Percentiles rank a stretch among this genome's conserved stretches.
These are phyloP conservation scores for Lophius piscatorius DNA, from an alignment of 2,113 vertebrate genomes.

Conservation along the genomic window DNA sequence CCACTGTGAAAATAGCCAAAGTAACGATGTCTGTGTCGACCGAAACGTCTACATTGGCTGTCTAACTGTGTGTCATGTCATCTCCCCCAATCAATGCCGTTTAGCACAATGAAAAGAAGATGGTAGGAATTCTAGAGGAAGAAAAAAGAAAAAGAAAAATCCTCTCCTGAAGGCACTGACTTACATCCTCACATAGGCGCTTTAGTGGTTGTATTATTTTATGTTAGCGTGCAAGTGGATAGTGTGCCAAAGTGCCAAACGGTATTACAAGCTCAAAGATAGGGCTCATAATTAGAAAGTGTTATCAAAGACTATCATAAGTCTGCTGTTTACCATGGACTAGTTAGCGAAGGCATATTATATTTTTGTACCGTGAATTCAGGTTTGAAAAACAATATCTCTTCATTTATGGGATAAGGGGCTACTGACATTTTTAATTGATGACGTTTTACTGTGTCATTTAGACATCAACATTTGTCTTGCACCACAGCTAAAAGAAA, in stretches of 20 bases:
- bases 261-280: conserved; percentile 47
- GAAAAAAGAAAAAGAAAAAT: conserved; percentile 2
- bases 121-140: conserved; percentile 9
- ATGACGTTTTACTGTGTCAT: conserved; percentile 74
- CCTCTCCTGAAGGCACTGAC: conserved; percentile 41
- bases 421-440: conserved; percentile 81
- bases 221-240: conserved; percentile 54
- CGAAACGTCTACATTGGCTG: conserved; percentile 96
- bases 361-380: conserved; percentile 85
- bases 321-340: conserved; percentile 68
- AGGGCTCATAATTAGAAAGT: conserved; percentile 52
- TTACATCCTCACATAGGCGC: conserved; percentile 51
- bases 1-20: conserved; percentile 99
- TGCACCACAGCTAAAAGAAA: conserved; percentile 40
- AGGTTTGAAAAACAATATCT: conserved; percentile 79
- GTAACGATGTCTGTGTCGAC: conserved; percentile 99
- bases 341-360: conserved; percentile 76
- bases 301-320: conserved; percentile 51
- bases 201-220: conserved; percentile 61
- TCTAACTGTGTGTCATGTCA: conserved; percentile 79
- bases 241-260: conserved; percentile 82
- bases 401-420: conserved; percentile 84
- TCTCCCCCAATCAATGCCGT: conserved; percentile 45
- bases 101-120: conserved; percentile 37
- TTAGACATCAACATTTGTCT: conserved; percentile 60